These are phyloP conservation scores for Macropis europaea DNA, from an alignment of 2,888 invertebrate genomes.

Conservation along the genomic window DNA sequence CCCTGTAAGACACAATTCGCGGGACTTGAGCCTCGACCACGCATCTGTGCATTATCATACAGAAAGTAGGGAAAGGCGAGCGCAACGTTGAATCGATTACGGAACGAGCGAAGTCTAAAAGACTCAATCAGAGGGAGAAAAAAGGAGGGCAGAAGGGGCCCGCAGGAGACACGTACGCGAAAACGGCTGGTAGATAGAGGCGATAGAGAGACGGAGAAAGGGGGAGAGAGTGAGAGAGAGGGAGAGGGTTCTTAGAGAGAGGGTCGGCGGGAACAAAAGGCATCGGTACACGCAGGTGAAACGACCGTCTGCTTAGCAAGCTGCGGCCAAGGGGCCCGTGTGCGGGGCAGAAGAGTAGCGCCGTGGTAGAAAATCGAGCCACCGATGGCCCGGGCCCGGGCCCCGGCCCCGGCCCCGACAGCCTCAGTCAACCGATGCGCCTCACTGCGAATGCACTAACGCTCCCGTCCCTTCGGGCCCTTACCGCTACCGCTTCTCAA, in stretches of 20 bases:
- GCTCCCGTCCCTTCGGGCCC: too few relatives aligned
- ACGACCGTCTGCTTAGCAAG: conserved; percentile 65
- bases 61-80: too few relatives aligned
- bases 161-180: background rate
- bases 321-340: conserved; percentile 54
- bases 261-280: conserved; percentile 58
- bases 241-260: background rate
- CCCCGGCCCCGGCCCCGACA: conserved; percentile 57
- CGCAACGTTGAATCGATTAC: background rate
- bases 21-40: too few relatives aligned
- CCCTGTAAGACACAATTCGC: too few relatives aligned
- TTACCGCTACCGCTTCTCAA: too few relatives aligned
- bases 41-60: too few relatives aligned
- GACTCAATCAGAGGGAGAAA: background rate
- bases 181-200: conserved; percentile 7
- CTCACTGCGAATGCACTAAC: conserved; percentile 69
- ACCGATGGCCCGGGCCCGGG: conserved; percentile 42
- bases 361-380: conserved; percentile 40
- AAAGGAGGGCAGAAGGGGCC: background rate
- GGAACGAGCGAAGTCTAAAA: background rate
- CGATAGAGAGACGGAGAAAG: background rate
- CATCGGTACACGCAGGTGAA: conserved; percentile 62
- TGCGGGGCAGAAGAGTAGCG: conserved; percentile 36
- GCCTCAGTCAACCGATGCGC: conserved; percentile 68
- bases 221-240: background rate